phyloP scores from a whole-genome alignment of 2,797 vertebrate species.

The Pterois miles region DNA sequence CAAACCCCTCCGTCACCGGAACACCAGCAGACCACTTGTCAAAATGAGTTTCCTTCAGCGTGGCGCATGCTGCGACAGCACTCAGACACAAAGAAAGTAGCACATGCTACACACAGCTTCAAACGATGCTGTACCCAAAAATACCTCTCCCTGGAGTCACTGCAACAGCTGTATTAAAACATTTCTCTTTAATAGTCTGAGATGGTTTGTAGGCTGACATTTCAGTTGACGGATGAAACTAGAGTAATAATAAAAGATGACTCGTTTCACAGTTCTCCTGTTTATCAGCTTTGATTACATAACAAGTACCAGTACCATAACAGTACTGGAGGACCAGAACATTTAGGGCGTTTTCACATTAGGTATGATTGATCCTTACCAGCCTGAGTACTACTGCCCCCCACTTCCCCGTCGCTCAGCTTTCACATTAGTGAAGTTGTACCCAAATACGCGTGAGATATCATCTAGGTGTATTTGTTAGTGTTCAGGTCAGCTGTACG shows the following conservation, averaged over 20 bases:
- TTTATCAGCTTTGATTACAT: neutral
- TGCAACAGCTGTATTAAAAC: slow-evolving; percentile 10
- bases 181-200: neutral
- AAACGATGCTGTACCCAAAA: slow-evolving; percentile 23
- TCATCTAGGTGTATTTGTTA: no score
- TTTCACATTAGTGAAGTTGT: no score
- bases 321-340: neutral
- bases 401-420: no score
- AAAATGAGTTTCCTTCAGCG: slow-evolving; percentile 57
- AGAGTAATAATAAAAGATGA: neutral
- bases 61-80: slow-evolving; percentile 36
- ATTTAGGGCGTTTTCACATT: no score
- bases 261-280: neutral
- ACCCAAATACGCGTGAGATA: no score
- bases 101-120: slow-evolving; percentile 40
- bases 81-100: slow-evolving; percentile 46
- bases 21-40: slow-evolving; percentile 69
- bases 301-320: no score
- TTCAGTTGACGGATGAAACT: neutral
- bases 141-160: slow-evolving; percentile 18
- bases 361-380: no score
- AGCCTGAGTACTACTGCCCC: no score
- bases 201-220: neutral
- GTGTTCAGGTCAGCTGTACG: no score
- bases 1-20: slow-evolving; percentile 48